Evolutionary conservation across 2,113 vertebrate genomes (phyloP).

Genomic region (Crotalus horridus): DNA sequence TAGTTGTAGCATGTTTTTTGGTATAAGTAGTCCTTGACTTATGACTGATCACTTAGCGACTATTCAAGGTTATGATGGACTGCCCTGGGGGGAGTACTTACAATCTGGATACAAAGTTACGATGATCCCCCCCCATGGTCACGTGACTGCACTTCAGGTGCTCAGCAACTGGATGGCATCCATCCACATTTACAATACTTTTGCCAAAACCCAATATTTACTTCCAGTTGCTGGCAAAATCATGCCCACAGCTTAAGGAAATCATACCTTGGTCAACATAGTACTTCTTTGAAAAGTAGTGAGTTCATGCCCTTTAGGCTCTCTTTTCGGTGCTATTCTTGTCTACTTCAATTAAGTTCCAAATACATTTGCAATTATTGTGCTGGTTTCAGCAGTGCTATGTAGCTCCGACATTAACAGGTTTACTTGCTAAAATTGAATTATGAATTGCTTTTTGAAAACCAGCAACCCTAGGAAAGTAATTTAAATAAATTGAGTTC

Average conservation of each 20-base stretch:
- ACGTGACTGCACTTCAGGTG: not conserved
- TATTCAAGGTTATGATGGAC: not conserved
- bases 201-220: not conserved
- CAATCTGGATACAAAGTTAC: not conserved
- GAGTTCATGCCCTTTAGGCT: not conserved
- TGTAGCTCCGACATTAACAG: slow-evolving; percentile 25
- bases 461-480: slow-evolving; percentile 8
- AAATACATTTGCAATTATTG: slow-evolving; percentile 9
- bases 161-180: not conserved
- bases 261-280: not conserved
- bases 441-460: slow-evolving; percentile 45
- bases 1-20: not conserved
- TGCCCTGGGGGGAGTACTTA: not conserved
- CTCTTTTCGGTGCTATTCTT: not conserved
- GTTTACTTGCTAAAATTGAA: slow-evolving; percentile 18
- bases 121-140: not conserved
- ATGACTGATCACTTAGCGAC: not conserved
- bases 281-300: not conserved
- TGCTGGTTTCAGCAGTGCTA: slow-evolving; percentile 28
- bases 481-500: slow-evolving; percentile 35
- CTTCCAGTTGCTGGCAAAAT: not conserved
- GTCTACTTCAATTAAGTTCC: slow-evolving; percentile 11
- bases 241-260: not conserved
- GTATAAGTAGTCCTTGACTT: not conserved
- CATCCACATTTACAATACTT: not conserved